Conservation (phyloP, 1,140 invertebrate species). For the Nephila pilipes region DNA sequence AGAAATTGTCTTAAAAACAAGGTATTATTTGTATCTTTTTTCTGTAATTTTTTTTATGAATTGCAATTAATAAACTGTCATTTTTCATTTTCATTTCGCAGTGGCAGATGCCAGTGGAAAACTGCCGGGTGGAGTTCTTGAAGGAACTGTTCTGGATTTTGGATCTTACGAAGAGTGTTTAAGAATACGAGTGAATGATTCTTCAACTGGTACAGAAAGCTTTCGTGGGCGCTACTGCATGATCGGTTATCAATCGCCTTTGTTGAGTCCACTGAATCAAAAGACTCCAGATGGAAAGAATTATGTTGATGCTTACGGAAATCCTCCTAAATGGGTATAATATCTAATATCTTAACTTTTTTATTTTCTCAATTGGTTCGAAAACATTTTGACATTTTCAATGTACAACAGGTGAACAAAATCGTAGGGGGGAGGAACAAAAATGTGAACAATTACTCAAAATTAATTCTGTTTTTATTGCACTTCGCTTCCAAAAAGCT, state of each 20-base stretch:
- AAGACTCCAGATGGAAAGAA: not conserved
- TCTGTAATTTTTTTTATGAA: too few species aligned
- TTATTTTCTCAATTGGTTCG: too few species aligned
- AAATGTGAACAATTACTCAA: too few species aligned
- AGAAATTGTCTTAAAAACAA: too few species aligned
- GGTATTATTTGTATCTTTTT: too few species aligned
- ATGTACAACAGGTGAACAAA: too few species aligned
- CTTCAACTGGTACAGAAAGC: not conserved
- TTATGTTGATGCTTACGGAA: not conserved
- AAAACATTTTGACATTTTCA: too few species aligned
- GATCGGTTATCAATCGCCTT: constrained; percentile 31
- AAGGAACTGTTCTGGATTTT: constrained; percentile 71
- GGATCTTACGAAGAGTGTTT: constrained; percentile 76
- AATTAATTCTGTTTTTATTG: too few species aligned
- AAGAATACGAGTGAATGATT: constrained; percentile 45
- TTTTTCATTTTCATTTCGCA: constrained; percentile 6
- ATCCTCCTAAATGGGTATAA: constrained; percentile 54
- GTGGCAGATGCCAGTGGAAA: constrained; percentile 72
- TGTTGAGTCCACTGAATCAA: not conserved
- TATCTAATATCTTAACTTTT: too few species aligned
- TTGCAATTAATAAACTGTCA: too few species aligned
- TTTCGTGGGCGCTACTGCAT: constrained; percentile 55
- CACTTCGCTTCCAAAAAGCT: too few species aligned
- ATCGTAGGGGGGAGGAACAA: too few species aligned
- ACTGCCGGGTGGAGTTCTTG: constrained; percentile 65